Evolutionary conservation across 2,797 vertebrate species (phyloP).

Genomic region (Tokudaia muenninki): DNA sequence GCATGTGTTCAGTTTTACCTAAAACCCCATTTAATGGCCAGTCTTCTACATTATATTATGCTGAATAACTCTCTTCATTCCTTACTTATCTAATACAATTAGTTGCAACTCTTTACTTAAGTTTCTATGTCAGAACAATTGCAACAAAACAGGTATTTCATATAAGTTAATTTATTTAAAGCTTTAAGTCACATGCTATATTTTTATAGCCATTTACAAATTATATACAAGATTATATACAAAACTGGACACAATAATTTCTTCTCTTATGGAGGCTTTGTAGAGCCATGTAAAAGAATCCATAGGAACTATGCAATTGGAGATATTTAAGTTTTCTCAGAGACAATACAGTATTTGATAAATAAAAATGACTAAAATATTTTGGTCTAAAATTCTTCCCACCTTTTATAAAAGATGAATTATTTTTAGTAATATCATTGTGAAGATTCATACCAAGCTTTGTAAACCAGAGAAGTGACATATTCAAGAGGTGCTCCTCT

Average conservation of each 20-base stretch:
- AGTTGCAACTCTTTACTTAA: neutral
- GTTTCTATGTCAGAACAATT: neutral
- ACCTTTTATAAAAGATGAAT: neutral
- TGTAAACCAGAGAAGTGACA: accelerated
- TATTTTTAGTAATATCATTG: neutral
- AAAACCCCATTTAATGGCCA: neutral
- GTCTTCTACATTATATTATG: neutral
- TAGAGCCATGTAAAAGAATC: neutral
- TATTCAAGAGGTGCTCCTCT: accelerated
- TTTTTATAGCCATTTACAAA: neutral
- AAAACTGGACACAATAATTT: neutral
- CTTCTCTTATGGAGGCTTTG: neutral
- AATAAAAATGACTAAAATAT: neutral
- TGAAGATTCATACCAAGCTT: neutral
- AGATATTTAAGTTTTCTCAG: neutral
- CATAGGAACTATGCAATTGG: neutral
- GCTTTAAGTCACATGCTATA: neutral
- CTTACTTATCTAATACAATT: neutral
- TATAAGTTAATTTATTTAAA: neutral
- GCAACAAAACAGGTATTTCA: neutral
- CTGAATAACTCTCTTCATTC: neutral
- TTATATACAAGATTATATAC: neutral
- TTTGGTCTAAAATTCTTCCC: neutral
- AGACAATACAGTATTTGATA: neutral
- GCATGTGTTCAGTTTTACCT: neutral